Evolutionary conservation across 2,797 vertebrate genomes (phyloP).

Genomic region (Gallirallus australis): DNA sequence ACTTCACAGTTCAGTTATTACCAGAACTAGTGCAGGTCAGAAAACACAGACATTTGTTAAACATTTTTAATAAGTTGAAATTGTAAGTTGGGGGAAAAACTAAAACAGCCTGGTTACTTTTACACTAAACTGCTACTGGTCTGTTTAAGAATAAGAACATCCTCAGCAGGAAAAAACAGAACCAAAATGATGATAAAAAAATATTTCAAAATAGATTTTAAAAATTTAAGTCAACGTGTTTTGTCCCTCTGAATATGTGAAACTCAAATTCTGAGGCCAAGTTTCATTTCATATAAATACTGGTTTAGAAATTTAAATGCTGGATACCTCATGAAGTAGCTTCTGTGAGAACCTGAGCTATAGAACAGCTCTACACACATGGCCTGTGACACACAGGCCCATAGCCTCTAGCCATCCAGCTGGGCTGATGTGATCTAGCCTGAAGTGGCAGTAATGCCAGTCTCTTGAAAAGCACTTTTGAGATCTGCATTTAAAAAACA

Average conservation of each 20-base stretch:
- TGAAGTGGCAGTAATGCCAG: not conserved
- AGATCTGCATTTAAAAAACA: not conserved
- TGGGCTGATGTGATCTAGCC: not conserved
- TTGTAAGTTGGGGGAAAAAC: not conserved
- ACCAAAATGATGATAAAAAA: not conserved
- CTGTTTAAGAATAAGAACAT: not conserved
- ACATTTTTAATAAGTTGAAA: not conserved
- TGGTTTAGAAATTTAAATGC: not conserved
- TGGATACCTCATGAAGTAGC: not conserved
- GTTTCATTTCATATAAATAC: not conserved
- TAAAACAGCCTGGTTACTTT: not conserved
- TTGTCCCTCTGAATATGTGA: not conserved
- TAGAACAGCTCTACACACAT: rapidly evolving
- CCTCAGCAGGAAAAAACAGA: not conserved
- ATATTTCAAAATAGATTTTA: not conserved
- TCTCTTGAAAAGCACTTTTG: not conserved
- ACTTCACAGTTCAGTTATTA: not conserved
- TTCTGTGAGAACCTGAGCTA: not conserved
- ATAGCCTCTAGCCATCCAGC: not conserved
- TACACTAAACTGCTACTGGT: not conserved
- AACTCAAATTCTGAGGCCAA: not conserved
- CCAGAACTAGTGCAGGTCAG: not conserved
- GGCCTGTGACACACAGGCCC: not conserved
- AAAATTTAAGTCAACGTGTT: not conserved
- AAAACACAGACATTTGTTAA: not conserved